Evolutionary conservation across 1,140 invertebrate species (phyloP).

Genomic region (Melipona quadrifasciata): DNA sequence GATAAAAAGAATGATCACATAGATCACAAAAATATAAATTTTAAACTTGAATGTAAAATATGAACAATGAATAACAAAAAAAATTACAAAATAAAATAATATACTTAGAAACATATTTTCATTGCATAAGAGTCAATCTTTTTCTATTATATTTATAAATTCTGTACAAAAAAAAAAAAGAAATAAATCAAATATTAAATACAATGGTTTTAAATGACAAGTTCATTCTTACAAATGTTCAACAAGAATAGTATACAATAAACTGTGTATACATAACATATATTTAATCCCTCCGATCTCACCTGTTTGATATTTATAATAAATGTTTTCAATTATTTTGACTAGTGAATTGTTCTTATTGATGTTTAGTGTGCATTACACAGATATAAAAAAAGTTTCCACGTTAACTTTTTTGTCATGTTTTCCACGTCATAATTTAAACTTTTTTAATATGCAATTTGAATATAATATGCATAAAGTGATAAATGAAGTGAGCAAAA

Average conservation of each 20-base stretch:
- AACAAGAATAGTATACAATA: conserved; percentile 76
- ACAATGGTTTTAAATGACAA: conserved; percentile 58
- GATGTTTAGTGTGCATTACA: conserved; percentile 58
- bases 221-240: conserved; percentile 74
- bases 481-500: conserved; percentile 1
- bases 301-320: conserved; percentile 48
- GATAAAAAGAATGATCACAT: not conserved
- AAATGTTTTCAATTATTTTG: conserved; percentile 47
- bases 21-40: not conserved
- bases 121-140: conserved; percentile 23
- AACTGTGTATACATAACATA: conserved; percentile 75
- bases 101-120: not conserved
- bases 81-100: not conserved
- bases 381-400: conserved; percentile 56
- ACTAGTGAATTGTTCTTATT: conserved; percentile 31
- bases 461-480: conserved; percentile 17
- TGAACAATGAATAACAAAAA: not conserved
- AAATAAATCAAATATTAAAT: conserved; percentile 33
- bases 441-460: conserved; percentile 6
- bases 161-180: conserved; percentile 16
- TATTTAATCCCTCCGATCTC: conserved; percentile 59
- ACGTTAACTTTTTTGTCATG: conserved; percentile 23
- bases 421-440: conserved; percentile 39
- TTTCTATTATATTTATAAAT: conserved; percentile 24
- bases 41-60: not conserved